Evolutionary conservation across 2,797 vertebrate genomes (phyloP), one percentile per base, ranked within the genome.

Genomic region (Schizopygopsis malacanthus): DNA sequence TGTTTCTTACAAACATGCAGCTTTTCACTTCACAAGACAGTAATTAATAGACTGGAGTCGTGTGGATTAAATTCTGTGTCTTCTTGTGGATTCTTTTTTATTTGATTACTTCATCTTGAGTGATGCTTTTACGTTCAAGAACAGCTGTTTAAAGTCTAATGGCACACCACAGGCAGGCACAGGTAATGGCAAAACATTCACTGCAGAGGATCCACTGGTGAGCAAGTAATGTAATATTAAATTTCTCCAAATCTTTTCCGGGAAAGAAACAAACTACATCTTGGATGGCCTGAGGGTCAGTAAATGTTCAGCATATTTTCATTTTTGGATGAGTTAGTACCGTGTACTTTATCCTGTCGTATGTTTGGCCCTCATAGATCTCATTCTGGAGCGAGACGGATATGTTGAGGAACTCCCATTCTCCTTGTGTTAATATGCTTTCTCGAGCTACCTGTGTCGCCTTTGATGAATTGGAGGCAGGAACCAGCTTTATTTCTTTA

Each of bases 341-440:
- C 72, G 92, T 94, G 92, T 94, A 95, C 11, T 85, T 45, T 1
- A 95, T 85, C 43, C 82, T 82, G 3, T 94, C 93, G 91, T 91
- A 95, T 3, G 4, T 0, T 16, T 0, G 69, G 0, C 56, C 2
- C 0, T 88, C 11, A 37, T 69, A 82, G 61, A 0, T 86, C 22
- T 92, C 6, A 39, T 90, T 92, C 15, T 0, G 0, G 61, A 4
- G 87, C 67, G 18, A 2, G 15, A 95, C 65, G 0, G 92, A 87
- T 41, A 95, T 81, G 0, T 92, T 87, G 13, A 95, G 86, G 75
- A 96, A 95, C 65, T 95, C 93, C 95, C 94, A 95, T 84, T 95
- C 94, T 11, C 94, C 93, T 87, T 94, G 92, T 3, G 89, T 83
- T 87, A 77, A 56, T 52, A 95, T 89, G 69, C 93, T 0, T 69